Evolutionary conservation across 2,888 invertebrate species (phyloP), one percentile per base, ranked within the genome.

Genomic region (Thelaira solivaga): DNA sequence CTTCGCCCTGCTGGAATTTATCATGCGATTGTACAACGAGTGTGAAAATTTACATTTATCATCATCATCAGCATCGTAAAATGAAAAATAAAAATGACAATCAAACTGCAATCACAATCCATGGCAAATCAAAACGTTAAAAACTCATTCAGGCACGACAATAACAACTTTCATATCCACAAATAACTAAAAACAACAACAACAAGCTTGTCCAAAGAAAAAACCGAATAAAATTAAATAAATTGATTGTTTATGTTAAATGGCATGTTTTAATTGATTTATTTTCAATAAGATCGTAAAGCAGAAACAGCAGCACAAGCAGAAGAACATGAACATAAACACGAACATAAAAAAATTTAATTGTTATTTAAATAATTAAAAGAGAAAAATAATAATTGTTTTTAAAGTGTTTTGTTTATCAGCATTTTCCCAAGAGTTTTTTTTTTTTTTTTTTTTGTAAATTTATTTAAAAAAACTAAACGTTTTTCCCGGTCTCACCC

Each of bases 221-320:
- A 2, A 43, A 49, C 8, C n/a, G 3, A 29, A 26, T 13, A 45
- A 45, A 57, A 29, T 29, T 57, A 16, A 7, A 49, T 59, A 69
- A 69, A 76, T 67, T 67, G 51, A 59, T 61, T 64, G 59, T 51
- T 65, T 67, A 67, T 59, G 71, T 76, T 49, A 10, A 59, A 34
- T 69, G 59, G 61, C 51, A 67, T 29, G 20, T 53, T 31, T 53
- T 36, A 65, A 59, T 59, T 59, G 51, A 67, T 67, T 51, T 47
- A 55, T 47, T 51, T 53, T 18, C 55, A 47, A 72, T 55, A 29
- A 64, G 47, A 55, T 18, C 3, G 13, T 2, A 13, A 49, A 53
- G 16, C 26, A 49, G 49, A 62, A 10, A 59, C 5, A 5, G 1
- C 13, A 16, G 16, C 41, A 65, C 11, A 26, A 43, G 2, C n/a